Base-by-base conservation (phyloP, 2,888 invertebrate genomes). In the Hyposoter dolosus region DNA sequence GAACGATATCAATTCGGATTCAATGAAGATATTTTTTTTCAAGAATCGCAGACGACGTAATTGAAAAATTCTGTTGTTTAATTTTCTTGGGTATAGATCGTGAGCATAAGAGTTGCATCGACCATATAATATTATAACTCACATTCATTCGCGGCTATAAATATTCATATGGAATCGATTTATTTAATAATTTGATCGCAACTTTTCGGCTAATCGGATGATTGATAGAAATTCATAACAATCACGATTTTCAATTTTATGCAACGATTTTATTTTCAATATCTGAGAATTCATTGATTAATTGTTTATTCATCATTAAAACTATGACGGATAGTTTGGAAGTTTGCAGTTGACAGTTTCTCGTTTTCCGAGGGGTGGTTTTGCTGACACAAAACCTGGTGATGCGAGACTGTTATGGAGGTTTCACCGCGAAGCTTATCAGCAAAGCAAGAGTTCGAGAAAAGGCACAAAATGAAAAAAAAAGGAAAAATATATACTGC, bases 341-440 rank as follows among this genome's bases (percentile, higher is more conserved):
- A 43, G 79, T 72, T 60, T 60, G 85, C 74, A 76, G 45, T 83
- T 78, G 76, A 83, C 87, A 88, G 81, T 82, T 77, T 84, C 86
- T 86, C 68, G 84, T 77, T 77, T 87, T 84, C 71, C 72, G 78
- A 56, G 80, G 76, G 47, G 47, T 45, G 74, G 86, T 69, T 75
- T 87, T 86, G 90, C 88, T 88, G 89, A 90, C 91, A 91, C 90
- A 89, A 90, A 89, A 88, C 85, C 40, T 79, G 88, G 89, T 89
- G 88, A 87, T 84, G 84, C 53, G 65, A 71, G 86, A 60, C 69
- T 71, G 63, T 88, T 89, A 85, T 87, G 84, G 88, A 87, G 78
- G 69, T 69, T 86, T 87, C 40, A 40, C 5, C 43, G n/a, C 66
- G 40, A 43, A 66, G 66, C 66, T 66, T 66, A 66, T n/a, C 40